Base-by-base conservation (phyloP, 2,113 vertebrate genomes). In the Spea bombifrons region DNA sequence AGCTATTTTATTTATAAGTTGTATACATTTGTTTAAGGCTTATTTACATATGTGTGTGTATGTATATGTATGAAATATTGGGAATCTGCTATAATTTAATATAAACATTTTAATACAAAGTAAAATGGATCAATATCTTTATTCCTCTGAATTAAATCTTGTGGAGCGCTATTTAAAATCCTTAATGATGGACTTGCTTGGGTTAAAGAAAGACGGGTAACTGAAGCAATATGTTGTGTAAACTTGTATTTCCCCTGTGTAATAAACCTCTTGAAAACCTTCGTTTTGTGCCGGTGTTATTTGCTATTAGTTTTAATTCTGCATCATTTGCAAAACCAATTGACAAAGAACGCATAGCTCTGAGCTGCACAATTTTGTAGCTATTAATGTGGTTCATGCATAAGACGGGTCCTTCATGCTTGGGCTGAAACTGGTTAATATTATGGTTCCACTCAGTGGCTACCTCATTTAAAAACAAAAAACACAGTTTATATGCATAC, bases 81-180 rank as follows among this genome's bases (percentile, higher is more conserved):
- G 84, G 88, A 88, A 86, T 87, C 88, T 88, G 84, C 83, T 86
- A 69, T 88, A 86, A 88, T 88, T 87, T 89, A 89, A 89, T 30
- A 30, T 30, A 30, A 82, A 13, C 66, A 81, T 83, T n/a, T 81
- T 84, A 89, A 89, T 88, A 89, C 91, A 52, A 71, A 12, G 12
- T 90, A 86, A 85, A 86, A 86, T 91, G 88, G 86, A 90, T 92
- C 86, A 85, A 88, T 90, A 88, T 90, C 91, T 92, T 93, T 91
- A 5, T 8, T 64, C 30, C n/a, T 64, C 61, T 64, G 61, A 64
- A 64, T 64, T 64, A 64, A 64, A 17, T 16, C 16, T 16, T 64
- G 17, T 5, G 61, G 6, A 64, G 17, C n/a, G 16, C 57, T 64
- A 4, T 12, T 5, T 59, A 59, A 59, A 13, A 59, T 52, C 50